These are phyloP conservation scores for Pipistrellus pipistrellus DNA, from an alignment of 2,797 vertebrate genomes.

Conservation along the genomic window DNA sequence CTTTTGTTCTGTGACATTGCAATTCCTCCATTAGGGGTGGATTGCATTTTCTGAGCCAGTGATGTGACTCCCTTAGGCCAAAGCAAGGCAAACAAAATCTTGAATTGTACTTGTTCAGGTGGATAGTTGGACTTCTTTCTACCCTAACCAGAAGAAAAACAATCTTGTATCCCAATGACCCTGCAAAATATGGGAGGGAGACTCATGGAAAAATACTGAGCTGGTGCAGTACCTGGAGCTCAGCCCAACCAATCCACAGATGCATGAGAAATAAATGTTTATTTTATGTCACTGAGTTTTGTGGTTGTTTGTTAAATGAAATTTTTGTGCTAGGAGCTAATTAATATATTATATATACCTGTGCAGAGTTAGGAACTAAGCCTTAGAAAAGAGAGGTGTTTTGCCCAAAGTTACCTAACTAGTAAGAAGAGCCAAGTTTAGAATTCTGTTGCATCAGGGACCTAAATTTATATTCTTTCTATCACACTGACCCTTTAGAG, in stretches of 20 bases:
- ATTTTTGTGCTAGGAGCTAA: background rate
- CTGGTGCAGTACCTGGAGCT: background rate
- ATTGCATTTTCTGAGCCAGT: background rate
- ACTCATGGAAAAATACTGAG: background rate
- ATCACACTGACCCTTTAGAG: background rate
- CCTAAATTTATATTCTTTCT: background rate
- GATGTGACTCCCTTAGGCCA: background rate
- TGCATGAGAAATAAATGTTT: background rate
- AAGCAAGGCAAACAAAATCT: background rate
- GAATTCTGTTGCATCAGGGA: background rate
- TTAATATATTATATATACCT: background rate
- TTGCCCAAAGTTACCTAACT: background rate
- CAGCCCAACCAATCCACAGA: background rate
- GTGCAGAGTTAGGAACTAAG: background rate
- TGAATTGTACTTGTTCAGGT: background rate
- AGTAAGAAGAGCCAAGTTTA: background rate
- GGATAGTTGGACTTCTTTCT: background rate
- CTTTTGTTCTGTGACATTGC: background rate
- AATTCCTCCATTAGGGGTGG: background rate
- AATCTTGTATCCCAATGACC: background rate
- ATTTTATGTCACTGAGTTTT: conserved; percentile 9
- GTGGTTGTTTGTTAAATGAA: background rate
- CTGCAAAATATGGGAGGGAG: background rate
- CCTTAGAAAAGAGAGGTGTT: background rate
- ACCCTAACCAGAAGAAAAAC: background rate